Evolutionary conservation across 2,888 invertebrate species (phyloP).

Genomic region (Metallyticus violacea): DNA sequence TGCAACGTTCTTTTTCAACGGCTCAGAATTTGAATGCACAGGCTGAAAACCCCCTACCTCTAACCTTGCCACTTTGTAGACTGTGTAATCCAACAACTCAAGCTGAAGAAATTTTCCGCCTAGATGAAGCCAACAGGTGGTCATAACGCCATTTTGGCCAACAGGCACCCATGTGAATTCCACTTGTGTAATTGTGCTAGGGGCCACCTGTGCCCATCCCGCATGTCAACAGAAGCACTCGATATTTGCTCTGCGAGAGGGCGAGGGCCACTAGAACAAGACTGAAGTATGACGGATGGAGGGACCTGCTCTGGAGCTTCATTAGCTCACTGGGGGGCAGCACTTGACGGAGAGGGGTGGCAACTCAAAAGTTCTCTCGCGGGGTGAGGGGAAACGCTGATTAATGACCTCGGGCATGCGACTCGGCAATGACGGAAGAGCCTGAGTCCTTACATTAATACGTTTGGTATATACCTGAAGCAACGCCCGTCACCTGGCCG

Average conservation of each 20-base stretch:
- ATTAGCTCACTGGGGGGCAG: background rate
- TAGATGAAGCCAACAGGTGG: background rate
- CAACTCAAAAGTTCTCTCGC: background rate
- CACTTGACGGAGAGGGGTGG: background rate
- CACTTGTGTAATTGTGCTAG: too few species aligned
- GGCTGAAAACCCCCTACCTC: too few species aligned
- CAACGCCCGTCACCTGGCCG: background rate
- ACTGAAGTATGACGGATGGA: conserved; percentile 2
- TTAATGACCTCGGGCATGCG: background rate
- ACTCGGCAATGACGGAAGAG: background rate
- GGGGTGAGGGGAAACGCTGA: background rate
- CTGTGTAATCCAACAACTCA: background rate
- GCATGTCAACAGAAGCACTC: background rate
- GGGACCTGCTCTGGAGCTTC: background rate
- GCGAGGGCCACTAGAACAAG: background rate
- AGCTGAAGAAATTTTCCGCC: background rate
- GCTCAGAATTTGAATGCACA: too few species aligned
- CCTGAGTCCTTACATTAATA: background rate
- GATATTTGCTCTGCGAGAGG: background rate
- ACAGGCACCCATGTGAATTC: background rate
- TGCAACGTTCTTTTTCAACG: too few species aligned
- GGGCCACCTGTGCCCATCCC: background rate
- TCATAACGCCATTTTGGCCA: background rate
- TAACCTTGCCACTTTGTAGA: too few species aligned
- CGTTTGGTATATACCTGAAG: background rate